Evolutionary conservation across 2,888 invertebrate species (phyloP), one percentile per base, ranked within the genome.

Genomic region (Dolomedes plantarius): DNA sequence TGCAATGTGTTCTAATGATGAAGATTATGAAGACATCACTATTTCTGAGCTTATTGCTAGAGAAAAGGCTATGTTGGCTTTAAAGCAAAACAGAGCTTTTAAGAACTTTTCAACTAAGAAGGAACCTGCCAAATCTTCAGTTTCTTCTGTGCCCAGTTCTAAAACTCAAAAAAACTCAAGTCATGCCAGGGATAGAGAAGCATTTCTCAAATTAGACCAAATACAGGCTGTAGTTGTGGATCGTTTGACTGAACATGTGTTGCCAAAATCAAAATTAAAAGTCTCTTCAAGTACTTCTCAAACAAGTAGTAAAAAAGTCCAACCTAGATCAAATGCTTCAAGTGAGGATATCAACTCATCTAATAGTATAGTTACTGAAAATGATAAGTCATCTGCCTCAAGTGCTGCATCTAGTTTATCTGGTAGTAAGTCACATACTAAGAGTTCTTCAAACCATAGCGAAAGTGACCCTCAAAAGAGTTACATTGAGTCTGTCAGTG

Each of bases 401-500:
- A 16, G 13, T 3, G 23, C 3, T 56, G 41, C 16, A 13, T 56
- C 56, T 23, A 56, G 56, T 56, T 23, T 56, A 23, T 56, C 56
- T 2, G 56, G 56, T 16, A 23, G 56, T 23, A 23, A 23, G 23
- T 56, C 56, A 6, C 19, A 3, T 56, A 16, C 13, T 11, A 23
- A 23, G 19, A 23, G 23, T 0, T 68, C 39, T 23, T 11, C 31
- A 32, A n/a, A 31, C n/a, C 0, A 13, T 32, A 16, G 16, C 13
- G n/a, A 16, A n/a, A 31, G 67, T 19, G 32, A 32, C 6, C 19
- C 56, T 16, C 23, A 29, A 23, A 82, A 71, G 27, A 83, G 76
- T 23, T 83, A 83, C 31, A 64, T 83, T 13, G 83, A 83, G 36
- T 67, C 77, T 0, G 83, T 85, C 5, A 73, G 67, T 50, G 83